These are phyloP conservation scores for Oncorhynchus tshawytscha DNA, from an alignment of 2,113 vertebrate genomes.

Conservation along the genomic window DNA sequence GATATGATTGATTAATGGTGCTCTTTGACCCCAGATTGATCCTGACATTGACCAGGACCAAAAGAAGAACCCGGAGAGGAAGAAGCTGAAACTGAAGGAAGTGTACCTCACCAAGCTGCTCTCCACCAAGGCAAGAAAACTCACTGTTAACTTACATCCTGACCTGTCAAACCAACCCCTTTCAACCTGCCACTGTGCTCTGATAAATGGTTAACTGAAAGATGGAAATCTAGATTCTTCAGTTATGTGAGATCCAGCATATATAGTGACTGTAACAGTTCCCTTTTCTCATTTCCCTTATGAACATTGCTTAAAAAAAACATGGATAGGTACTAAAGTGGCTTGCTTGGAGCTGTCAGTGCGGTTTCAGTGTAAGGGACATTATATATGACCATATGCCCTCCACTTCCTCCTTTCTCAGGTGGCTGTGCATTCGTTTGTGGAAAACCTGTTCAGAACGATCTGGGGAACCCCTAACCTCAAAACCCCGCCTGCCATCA, in stretches of 20 bases:
- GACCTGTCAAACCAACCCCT: slow-evolving; percentile 5
- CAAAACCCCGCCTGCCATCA: slow-evolving; percentile 84
- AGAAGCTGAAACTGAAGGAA: slow-evolving; percentile 96
- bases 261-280: neutral
- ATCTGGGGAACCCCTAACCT: slow-evolving; percentile 86
- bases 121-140: slow-evolving; percentile 85
- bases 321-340: neutral
- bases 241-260: neutral
- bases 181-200: neutral
- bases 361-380: neutral
- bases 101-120: slow-evolving; percentile 95
- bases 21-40: slow-evolving; percentile 75
- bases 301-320: neutral
- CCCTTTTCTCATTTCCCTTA: neutral
- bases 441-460: slow-evolving; percentile 89
- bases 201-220: neutral
- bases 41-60: slow-evolving; percentile 80
- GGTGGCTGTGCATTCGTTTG: slow-evolving; percentile 93
- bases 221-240: neutral
- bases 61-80: slow-evolving; percentile 81
- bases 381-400: neutral
- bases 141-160: neutral
- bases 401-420: slow-evolving; percentile 46
- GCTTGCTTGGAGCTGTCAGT: neutral
- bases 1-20: neutral